Percentiles rank a stretch among this genome's conserved stretches.
phyloP scores from a whole-genome alignment of 2,888 invertebrate genomes.

The Drosophila recens region DNA sequence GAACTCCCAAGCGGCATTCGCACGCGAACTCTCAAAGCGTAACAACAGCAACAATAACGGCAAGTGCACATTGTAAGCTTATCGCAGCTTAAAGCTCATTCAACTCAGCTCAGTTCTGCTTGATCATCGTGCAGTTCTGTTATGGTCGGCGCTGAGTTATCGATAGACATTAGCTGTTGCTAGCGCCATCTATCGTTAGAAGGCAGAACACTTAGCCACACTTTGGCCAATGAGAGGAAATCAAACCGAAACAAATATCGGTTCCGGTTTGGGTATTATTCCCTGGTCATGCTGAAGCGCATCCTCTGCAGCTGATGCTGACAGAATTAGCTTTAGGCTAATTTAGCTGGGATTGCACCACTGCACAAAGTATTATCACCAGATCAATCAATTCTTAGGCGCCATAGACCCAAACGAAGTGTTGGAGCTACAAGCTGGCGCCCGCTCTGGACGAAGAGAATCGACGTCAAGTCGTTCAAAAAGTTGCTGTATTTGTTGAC shows the following conservation, averaged over 20 bases:
- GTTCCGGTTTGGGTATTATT: too few species aligned
- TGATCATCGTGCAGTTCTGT: too few species aligned
- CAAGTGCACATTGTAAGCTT: background rate
- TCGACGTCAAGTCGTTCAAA: constrained; percentile 27
- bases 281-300: too few species aligned
- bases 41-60: constrained; percentile 1
- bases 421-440: constrained; percentile 52
- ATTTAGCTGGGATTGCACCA: too few species aligned
- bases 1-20: background rate
- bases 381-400: constrained; percentile 15
- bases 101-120: background rate
- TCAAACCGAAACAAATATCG: too few species aligned
- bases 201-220: too few species aligned
- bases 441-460: constrained; percentile 32
- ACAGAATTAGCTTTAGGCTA: too few species aligned
- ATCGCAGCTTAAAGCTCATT: background rate
- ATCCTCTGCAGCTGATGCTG: too few species aligned
- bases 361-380: constrained; percentile 1
- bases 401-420: constrained; percentile 6
- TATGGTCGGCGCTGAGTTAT: too few species aligned
- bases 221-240: too few species aligned
- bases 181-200: too few species aligned
- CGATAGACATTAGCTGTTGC: too few species aligned
- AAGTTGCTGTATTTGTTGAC: constrained; percentile 27
- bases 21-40: constrained; percentile 19